These are phyloP conservation scores for Xanthorhoe designata DNA, from an alignment of 2,888 invertebrate species.

Conservation along the genomic window DNA sequence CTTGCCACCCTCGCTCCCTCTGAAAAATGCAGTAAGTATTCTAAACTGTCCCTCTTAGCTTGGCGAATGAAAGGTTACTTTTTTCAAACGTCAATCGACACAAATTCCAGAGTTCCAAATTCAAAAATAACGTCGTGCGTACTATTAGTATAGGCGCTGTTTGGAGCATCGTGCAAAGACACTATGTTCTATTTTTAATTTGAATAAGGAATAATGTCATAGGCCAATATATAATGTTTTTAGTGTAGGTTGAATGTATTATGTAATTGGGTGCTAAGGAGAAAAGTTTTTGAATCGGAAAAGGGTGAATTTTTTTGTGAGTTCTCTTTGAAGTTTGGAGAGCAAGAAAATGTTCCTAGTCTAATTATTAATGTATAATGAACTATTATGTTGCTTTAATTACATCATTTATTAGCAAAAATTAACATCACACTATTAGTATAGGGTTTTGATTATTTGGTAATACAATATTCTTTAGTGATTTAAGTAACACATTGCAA, in stretches of 20 bases:
- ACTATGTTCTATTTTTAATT: neutral
- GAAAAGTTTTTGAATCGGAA: constrained; percentile 22
- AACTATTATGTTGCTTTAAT: too few relatives aligned
- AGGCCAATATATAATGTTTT: neutral
- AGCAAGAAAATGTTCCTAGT: constrained; percentile 3
- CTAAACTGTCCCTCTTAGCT: constrained; percentile 2
- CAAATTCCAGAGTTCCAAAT: neutral
- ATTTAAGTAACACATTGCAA: too few relatives aligned
- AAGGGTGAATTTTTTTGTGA: constrained; percentile 26
- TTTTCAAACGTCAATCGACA: neutral
- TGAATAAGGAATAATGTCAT: neutral
- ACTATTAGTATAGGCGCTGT: too few relatives aligned
- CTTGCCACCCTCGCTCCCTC: constrained; percentile 60
- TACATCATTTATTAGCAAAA: too few relatives aligned
- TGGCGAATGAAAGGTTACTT: neutral
- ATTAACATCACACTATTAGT: too few relatives aligned
- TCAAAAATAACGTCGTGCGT: neutral
- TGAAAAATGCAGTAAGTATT: constrained; percentile 29
- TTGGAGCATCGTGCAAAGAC: too few relatives aligned
- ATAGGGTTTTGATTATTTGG: too few relatives aligned
- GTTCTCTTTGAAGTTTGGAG: constrained; percentile 22
- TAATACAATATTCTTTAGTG: too few relatives aligned
- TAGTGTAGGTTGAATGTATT: constrained; percentile 23
- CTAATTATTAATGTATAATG: constrained; percentile 4
- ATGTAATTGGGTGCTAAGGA: constrained; percentile 30